A percentile compares a stretch with the other conserved stretches of the same genome.
These are phyloP conservation scores for Phalacrocorax carbo DNA, from an alignment of 2,113 vertebrate species.

Conservation along the genomic window DNA sequence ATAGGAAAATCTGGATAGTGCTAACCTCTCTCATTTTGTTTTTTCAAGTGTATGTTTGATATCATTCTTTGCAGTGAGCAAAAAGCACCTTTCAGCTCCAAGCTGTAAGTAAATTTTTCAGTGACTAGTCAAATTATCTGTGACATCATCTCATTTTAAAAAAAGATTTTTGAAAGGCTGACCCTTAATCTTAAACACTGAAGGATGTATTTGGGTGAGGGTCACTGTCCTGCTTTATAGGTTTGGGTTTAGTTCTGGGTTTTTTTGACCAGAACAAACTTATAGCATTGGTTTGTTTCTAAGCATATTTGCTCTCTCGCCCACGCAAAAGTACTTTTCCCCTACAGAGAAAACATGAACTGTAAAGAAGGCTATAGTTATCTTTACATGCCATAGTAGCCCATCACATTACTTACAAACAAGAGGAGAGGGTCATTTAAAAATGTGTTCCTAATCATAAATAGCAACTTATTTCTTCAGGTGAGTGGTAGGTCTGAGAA, in stretches of 20 bases:
- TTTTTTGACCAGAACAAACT: not conserved
- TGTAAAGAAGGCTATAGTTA: not conserved
- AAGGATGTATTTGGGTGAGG: not conserved
- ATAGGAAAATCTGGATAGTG: not conserved
- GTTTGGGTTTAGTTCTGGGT: no score
- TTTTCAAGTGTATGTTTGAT: not conserved
- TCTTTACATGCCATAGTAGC: not conserved
- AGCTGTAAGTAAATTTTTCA: not conserved
- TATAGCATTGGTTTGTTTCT: not conserved
- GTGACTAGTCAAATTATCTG: not conserved
- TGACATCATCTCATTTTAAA: not conserved
- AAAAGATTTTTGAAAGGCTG: not conserved
- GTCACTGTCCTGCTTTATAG: not conserved
- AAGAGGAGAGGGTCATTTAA: not conserved
- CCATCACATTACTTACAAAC: not conserved
- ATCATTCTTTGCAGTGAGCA: not conserved
- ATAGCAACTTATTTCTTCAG: not conserved
- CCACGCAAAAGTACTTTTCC: not conserved
- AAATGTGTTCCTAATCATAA: not conserved
- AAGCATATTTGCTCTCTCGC: not conserved
- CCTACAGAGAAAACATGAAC: not conserved
- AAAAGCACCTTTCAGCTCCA: not conserved
- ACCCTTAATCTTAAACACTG: not conserved
- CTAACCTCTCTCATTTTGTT: not conserved
- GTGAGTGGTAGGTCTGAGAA: not conserved